phyloP scores from a whole-genome alignment of 2,113 vertebrate genomes.

The Paedocypris sp. region DNA sequence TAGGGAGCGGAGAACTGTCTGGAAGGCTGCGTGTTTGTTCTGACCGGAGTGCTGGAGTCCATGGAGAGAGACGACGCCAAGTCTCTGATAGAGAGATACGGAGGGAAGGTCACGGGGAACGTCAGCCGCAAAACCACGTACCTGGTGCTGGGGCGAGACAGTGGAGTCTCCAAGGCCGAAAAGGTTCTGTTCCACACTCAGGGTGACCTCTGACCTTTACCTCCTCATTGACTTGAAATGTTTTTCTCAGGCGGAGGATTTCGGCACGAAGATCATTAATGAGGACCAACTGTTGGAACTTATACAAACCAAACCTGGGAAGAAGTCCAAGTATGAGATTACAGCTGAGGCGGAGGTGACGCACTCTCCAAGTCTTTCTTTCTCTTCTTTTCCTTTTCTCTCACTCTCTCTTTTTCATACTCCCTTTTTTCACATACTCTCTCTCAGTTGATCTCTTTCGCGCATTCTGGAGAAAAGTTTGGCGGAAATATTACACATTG shows the following conservation, averaged over 20 bases:
- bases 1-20: constrained; percentile 95
- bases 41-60: constrained; percentile 90
- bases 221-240: not conserved
- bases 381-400: not conserved
- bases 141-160: constrained; percentile 83
- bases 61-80: constrained; percentile 90
- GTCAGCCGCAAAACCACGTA: constrained; percentile 93
- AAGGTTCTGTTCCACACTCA: no score
- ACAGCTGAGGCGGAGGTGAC: constrained; percentile 79
- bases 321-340: constrained; percentile 89
- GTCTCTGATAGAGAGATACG: constrained; percentile 84
- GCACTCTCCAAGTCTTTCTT: not conserved
- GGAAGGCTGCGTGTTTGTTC: constrained; percentile 86
- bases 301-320: constrained; percentile 85
- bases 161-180: constrained; percentile 78
- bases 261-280: constrained; percentile 82
- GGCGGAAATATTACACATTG: no score
- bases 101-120: constrained; percentile 90
- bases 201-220: no score
- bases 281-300: constrained; percentile 86
- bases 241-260: constrained; percentile 66
- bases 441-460: no score
- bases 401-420: not conserved
- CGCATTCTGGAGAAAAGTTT: no score
- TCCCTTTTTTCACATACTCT: no score